Evolutionary conservation across 2,797 vertebrate genomes (phyloP), one percentile per base, ranked within the genome.

Genomic region (Pelochelys cantorii): DNA sequence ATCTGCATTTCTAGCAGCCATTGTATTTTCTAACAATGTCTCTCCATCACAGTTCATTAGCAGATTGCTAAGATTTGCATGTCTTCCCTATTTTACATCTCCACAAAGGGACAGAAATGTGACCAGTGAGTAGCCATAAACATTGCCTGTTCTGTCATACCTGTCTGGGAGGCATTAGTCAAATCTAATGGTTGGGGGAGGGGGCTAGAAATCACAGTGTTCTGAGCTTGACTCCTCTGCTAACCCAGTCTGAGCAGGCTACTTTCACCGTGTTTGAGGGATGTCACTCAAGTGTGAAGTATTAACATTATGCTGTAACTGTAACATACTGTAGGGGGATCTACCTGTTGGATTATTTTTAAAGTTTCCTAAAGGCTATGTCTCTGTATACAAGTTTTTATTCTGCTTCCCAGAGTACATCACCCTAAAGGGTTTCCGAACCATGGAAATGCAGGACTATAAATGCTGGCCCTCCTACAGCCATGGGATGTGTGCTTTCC

Each of bases 381-480:
- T 60, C 31, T 86, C 42, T 52, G 25, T 78, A 11, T 42, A 52
- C 31, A 18, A 56, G 79, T 34, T 53, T 81, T 83, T 82, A 11
- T 7, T 92, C 86, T 91, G 18, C 84, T 20, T 92, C 78, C 81
- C 96, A 99, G 99, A 98, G 91, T 99, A 99, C 96, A 96, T 97
- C 7, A 87, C 97, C 93, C 93, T 98, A 77, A 98, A 97, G 93
- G 98, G 98, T 22, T 98, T 98, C 97, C 97, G 96, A 74, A 97
- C 96, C 0, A 97, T 93, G 12, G 98, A 98, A 92, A 97, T 97
- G 17, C 96, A 97, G 37, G 98, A 98, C 91, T 99, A 99, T 96
- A 98, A 97, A 92, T 99, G 99, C 96, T 99, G 99, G 99, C 98
- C 98, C 1, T 99, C 99, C 52, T 99, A 99, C 97, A 98, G 98